Evolutionary conservation across 2,113 vertebrate genomes (phyloP), one percentile per base, ranked within the genome.

Genomic region (Brachyhypopomus occidentalis): DNA sequence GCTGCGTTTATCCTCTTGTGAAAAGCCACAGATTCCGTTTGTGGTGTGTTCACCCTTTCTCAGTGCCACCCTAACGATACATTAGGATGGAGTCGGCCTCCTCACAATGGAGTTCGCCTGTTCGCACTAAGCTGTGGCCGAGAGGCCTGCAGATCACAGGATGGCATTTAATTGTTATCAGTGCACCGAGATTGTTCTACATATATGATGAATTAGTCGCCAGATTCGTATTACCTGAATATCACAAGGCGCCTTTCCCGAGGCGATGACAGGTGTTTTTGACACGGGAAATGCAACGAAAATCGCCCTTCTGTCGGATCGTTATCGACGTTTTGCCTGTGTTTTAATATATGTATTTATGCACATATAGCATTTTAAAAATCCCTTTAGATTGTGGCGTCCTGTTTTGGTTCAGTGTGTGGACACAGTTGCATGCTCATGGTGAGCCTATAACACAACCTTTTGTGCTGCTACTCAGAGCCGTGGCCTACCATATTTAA

Each of bases 81-180:
- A 80, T 52, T 64, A 55, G 62, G 58, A 74, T 78, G 22, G 22
- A 83, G 72, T 60, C 59, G 34, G 63, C 70, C 23, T 64, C 73
- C n/a, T 80, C 66, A 72, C 67, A 72, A 45, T 75, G 41, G 70
- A 74, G 60, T 25, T 60, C 25, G 20, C 4, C 41, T 52, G 30
- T 78, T 83, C 75, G 76, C 76, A 79, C 70, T 22, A 12, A 67
- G 73, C 73, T 76, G 19, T 17, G 3, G 14, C 25, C 3, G 25
- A 30, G 59, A 78, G 63, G 72, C 72, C 79, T 14, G 62, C n/a
- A 59, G 60, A 56, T 12, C 45, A 55, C 41, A 55, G 17, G 11
- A 30, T 27, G 36, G 19, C 72, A 75, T 71, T 69, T 58, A 70
- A 70, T 45, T n/a, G 55, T 59, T 2, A 1, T 36, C 45, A 48